These are phyloP conservation scores for Enteromius thamalakanensis DNA, from an alignment of 2,797 vertebrate genomes.

Conservation along the genomic window DNA sequence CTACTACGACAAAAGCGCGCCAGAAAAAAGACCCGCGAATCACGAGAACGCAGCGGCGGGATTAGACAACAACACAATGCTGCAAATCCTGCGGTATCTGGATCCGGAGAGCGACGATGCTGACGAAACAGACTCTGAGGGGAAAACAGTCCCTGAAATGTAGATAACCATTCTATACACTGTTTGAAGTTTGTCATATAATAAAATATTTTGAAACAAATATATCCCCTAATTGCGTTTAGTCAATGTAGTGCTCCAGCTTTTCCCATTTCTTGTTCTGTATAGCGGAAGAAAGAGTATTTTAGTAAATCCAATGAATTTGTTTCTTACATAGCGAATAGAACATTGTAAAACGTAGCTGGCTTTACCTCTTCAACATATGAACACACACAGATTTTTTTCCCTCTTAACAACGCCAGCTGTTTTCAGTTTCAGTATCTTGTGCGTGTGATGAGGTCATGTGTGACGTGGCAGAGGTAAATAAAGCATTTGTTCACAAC, in stretches of 20 bases:
- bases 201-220: constrained; percentile 71
- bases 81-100: constrained; percentile 87
- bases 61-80: constrained; percentile 84
- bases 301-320: constrained; percentile 7
- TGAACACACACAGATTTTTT: constrained; percentile 67
- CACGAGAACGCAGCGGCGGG: constrained; percentile 67
- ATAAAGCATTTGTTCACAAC: constrained; percentile 82
- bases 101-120: constrained; percentile 85
- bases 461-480: constrained; percentile 76
- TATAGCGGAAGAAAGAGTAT: constrained; percentile 24
- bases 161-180: constrained; percentile 57
- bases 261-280: constrained; percentile 51
- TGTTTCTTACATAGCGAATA: constrained; percentile 23
- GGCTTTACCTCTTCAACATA: constrained; percentile 60
- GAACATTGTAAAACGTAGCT: constrained; percentile 55
- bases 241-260: constrained; percentile 64
- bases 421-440: constrained; percentile 69
- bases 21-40: constrained; percentile 76
- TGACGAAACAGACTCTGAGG: constrained; percentile 75
- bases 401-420: constrained; percentile 65
- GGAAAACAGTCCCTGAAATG: constrained; percentile 80
- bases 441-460: constrained; percentile 72
- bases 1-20: constrained; percentile 75
- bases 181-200: constrained; percentile 59
- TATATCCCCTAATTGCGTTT: constrained; percentile 60